These are phyloP conservation scores for Ctenopoma kingsleyae DNA, from an alignment of 2,797 vertebrate species.

Conservation along the genomic window DNA sequence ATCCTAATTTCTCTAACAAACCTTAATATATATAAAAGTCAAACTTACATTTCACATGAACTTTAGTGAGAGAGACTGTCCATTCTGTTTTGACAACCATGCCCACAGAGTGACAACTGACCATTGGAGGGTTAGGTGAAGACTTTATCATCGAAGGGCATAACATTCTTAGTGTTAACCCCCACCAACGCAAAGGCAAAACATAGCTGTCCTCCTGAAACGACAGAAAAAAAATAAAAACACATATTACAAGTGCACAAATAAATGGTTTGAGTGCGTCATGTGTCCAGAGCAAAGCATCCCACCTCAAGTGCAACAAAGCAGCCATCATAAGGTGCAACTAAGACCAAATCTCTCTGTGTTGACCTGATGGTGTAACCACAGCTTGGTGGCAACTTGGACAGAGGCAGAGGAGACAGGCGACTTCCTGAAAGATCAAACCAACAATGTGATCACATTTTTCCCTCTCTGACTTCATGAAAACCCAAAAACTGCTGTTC, in stretches of 20 bases:
- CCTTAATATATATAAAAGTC: not conserved
- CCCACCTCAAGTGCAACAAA: constrained; percentile 77
- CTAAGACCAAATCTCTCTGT: constrained; percentile 59
- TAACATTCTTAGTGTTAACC: constrained; percentile 78
- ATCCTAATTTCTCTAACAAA: too few species aligned
- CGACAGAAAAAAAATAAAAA: not conserved
- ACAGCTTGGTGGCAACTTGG: constrained; percentile 79
- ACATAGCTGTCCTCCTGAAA: constrained; percentile 76
- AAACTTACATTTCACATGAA: constrained; percentile 78
- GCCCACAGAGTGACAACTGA: constrained; percentile 76
- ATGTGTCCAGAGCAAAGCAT: not conserved
- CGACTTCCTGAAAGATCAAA: constrained; percentile 52
- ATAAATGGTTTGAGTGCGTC: not conserved
- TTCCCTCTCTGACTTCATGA: too few species aligned
- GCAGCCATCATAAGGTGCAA: constrained; percentile 82
- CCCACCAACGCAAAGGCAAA: constrained; percentile 77
- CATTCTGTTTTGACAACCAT: constrained; percentile 79
- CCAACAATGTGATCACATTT: not conserved
- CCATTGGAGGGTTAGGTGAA: constrained; percentile 67
- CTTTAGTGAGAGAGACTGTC: constrained; percentile 36
- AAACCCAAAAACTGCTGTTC: too few species aligned
- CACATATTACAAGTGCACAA: not conserved
- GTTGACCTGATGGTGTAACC: constrained; percentile 74
- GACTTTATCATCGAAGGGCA: constrained; percentile 69
- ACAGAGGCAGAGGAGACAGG: constrained; percentile 76